Conservation (phyloP, 2,113 vertebrate genomes). For the Notarius lentiginosus region DNA sequence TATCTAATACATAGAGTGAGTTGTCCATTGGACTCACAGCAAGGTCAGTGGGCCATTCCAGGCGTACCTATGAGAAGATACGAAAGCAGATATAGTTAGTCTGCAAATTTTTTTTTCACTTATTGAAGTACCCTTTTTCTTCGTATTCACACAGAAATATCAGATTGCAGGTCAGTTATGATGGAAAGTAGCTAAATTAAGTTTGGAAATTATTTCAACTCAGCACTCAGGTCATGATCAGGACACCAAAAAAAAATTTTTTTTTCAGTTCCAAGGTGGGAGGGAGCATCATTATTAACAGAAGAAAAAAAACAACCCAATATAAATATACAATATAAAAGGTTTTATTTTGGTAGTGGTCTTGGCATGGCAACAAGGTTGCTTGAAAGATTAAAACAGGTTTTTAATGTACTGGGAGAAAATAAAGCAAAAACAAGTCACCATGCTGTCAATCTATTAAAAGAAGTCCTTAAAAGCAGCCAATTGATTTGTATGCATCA, state of each 20-base stretch:
- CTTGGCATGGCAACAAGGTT: conserved; percentile 56
- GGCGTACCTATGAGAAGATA: conserved; percentile 79
- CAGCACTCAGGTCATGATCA: background rate
- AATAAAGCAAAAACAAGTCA: conserved; percentile 45
- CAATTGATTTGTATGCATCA: conserved; percentile 55
- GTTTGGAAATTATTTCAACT: background rate
- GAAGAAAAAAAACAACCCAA: conserved; percentile 39
- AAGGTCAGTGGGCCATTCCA: conserved; percentile 97
- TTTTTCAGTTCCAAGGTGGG: conserved; percentile 25
- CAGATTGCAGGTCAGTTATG: background rate
- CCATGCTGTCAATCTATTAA: conserved; percentile 42
- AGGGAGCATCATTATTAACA: conserved; percentile 43
- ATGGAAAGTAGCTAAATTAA: background rate
- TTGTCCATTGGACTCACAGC: conserved; percentile 97
- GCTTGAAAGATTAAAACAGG: conserved; percentile 63
- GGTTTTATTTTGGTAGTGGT: conserved; percentile 63
- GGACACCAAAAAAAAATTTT: background rate
- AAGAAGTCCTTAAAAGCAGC: conserved; percentile 36
- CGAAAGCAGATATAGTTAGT: background rate
- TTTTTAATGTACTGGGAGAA: conserved; percentile 41
- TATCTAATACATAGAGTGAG: conserved; percentile 93
- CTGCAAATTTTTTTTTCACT: background rate
- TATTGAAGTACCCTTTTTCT: background rate
- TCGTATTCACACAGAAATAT: background rate
- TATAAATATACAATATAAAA: conserved; percentile 30